Evolutionary conservation across 2,113 vertebrate genomes (phyloP), one percentile per base, ranked within the genome.

Genomic region (Arvicanthis niloticus): DNA sequence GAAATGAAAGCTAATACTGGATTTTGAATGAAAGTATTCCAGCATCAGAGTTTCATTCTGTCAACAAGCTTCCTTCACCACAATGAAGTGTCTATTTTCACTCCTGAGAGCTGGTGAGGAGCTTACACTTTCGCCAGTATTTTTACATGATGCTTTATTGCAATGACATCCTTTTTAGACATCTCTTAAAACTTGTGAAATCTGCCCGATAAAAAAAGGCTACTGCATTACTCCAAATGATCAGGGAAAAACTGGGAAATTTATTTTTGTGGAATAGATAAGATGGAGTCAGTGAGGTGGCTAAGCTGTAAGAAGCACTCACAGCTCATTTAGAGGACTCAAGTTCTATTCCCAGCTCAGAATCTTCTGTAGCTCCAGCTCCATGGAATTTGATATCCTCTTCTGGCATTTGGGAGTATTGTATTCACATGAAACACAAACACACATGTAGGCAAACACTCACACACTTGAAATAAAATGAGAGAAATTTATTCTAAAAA

Each of bases 111-210:
- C 10, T 97, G 94, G 80, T 92, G 78, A 93, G 67, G 72, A 97
- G 98, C 91, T 97, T 93, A 96, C 97, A 73, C 97, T 98, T 98
- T 98, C 93, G 96, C 96, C 93, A 96, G 48, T 48, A 86, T 97
- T 98, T 85, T 96, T 95, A 73, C 90, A 96, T 85, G 94, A 7
- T 19, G 95, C 96, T 96, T 93, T 93, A 85, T 93, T 94, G 70
- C 81, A 98, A 95, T 98, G 94, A 97, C 94, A 97, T 95, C 93
- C 98, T 93, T 94, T 37, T 95, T 93, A 93, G 65, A 78, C 82
- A 91, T 68, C 11, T 26, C 37, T 84, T 88, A 45, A 94, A 95
- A 89, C 77, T 6, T 53, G 13, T 89, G 21, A 95, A 67, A 56
- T 96, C 53, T 34, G 4, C 56, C 40, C 81, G 75, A 73, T 12